Conservation (phyloP, 2,797 vertebrate species). For the Pantherophis vulpinus region DNA sequence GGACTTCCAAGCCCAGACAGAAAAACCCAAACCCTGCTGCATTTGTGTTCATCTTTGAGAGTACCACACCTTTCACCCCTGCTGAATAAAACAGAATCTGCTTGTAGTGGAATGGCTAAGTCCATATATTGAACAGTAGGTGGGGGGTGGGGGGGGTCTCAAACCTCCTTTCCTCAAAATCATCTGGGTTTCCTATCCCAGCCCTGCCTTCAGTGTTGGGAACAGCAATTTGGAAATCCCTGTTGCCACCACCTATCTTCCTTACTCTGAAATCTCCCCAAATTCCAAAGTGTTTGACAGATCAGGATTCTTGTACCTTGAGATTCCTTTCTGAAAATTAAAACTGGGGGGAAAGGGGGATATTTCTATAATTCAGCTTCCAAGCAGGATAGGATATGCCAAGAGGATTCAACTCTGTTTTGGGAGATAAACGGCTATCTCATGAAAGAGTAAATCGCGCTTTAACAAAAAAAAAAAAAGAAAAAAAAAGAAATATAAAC, state of each 20-base stretch:
- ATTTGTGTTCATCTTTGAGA: not conserved
- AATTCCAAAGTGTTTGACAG: not conserved
- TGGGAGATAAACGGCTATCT: not conserved
- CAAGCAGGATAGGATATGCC: not conserved
- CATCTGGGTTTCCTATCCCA: not conserved
- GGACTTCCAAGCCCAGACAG: not conserved
- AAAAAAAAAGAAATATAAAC: not conserved
- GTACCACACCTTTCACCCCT: not conserved
- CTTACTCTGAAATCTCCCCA: not conserved
- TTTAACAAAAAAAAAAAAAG: not conserved
- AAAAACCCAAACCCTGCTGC: not conserved
- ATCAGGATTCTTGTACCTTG: not conserved
- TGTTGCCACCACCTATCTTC: not conserved
- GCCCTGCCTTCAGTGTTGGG: not conserved
- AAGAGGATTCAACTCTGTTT: not conserved
- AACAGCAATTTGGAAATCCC: not conserved
- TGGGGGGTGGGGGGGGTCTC: not conserved
- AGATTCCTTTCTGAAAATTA: not conserved
- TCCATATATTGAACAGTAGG: not conserved
- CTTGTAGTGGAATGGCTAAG: not conserved
- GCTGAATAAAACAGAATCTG: not conserved
- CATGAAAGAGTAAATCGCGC: not conserved
- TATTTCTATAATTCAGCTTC: not conserved
- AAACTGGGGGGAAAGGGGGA: not conserved
- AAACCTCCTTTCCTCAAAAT: not conserved